Evolutionary conservation across 2,888 invertebrate genomes (phyloP), one percentile per base, ranked within the genome.

Genomic region (Chrysolina americana): DNA sequence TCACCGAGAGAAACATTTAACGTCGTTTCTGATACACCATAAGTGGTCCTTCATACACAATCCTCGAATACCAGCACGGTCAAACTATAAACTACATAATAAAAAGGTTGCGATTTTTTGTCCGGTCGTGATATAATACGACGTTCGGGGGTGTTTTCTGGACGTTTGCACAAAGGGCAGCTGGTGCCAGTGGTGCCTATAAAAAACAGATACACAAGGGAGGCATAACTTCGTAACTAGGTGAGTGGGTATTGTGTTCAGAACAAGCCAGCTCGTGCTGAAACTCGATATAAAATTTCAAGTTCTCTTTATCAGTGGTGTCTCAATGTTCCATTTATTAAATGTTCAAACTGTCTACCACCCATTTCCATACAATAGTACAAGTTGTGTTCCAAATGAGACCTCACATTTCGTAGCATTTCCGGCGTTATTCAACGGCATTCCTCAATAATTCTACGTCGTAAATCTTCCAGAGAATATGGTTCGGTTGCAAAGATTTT

Each of bases 81-180:
- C 53, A 41, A 53, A 68, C 59, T 59, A 59, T 59, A 15, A 73
- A 73, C 63, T 68, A 64, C 64, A 73, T 73, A 53, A 53, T 53
- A 73, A 73, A 73, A 73, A 73, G 69, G 65, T 41, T 48, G 71
- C 59, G 62, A 19, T 56, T 73, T 73, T 73, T 66, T 69, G 69
- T 69, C 65, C 50, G 73, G 56, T 44, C 68, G 63, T 65, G 36
- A 68, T 68, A 74, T 68, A 71, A 75, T 75, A 71, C 65, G 44
- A 44, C 62, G 28, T 71, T 62, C 66, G 75, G 73, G 72, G 72
- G 73, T 63, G 69, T 65, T 75, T 73, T 56, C 75, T 73, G 65
- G 75, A 70, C 70, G 68, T 72, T 56, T 48, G 70, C 66, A 75
- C 75, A 75, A 75, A 75, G 53, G 63, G 65, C 75, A 75, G 75